Conservation (phyloP, 37 sponge, comb jelly and placozoan genomes). For the Beroe ovata region DNA sequence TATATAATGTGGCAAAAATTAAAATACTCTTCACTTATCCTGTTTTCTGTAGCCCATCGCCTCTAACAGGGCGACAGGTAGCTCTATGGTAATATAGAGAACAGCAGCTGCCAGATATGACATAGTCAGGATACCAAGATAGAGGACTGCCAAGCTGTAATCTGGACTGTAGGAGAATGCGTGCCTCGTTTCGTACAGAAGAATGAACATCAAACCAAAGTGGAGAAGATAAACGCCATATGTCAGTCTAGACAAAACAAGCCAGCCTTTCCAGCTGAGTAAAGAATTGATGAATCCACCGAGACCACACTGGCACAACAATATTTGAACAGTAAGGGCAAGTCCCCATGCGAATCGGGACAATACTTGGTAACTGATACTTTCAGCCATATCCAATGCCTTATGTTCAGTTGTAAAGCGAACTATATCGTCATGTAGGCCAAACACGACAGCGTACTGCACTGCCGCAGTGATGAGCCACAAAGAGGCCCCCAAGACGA, state of each 20-base stretch:
- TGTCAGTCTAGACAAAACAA: conserved; percentile 1
- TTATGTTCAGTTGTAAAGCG: neutral
- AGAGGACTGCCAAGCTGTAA: neutral
- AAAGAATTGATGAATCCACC: conserved; percentile 37
- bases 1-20: too few relatives aligned
- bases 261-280: conserved; percentile 25
- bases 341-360: conserved; percentile 5
- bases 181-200: neutral
- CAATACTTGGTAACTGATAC: neutral
- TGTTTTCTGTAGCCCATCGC: neutral
- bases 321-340: neutral
- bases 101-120: neutral
- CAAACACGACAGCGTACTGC: conserved; percentile 31
- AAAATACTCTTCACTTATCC: neutral
- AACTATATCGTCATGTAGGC: neutral
- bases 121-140: conserved; percentile 19
- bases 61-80: neutral
- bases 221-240: conserved; percentile 20
- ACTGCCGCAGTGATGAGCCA: neutral
- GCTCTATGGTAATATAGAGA: neutral
- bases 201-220: neutral
- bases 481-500: neutral
- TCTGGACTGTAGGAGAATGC: conserved; percentile 12
- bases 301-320: conserved; percentile 31
- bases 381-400: neutral